A percentile compares a stretch with the other conserved stretches of the same genome.
phyloP scores from a whole-genome alignment of 2,113 vertebrate species.

The Perca fluviatilis region DNA sequence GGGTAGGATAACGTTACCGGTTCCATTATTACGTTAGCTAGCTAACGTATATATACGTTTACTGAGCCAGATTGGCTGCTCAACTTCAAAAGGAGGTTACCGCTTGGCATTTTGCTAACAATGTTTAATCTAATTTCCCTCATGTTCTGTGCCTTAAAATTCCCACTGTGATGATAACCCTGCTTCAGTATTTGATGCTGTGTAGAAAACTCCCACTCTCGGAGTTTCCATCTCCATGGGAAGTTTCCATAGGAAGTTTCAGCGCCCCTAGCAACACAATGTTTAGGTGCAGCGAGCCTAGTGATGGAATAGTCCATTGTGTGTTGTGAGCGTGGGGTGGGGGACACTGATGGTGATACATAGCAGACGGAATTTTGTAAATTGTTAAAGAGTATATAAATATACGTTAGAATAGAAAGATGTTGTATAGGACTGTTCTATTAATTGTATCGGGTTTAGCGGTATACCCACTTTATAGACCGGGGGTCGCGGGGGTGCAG shows the following conservation, averaged over 20 bases:
- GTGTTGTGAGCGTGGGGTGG: background rate
- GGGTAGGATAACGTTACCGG: background rate
- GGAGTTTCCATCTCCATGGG: no score
- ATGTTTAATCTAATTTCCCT: background rate
- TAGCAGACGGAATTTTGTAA: background rate
- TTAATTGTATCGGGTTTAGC: background rate
- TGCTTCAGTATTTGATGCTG: background rate
- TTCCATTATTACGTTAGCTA: background rate
- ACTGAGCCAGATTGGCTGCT: background rate
- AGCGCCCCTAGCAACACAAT: background rate
- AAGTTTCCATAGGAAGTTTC: no score
- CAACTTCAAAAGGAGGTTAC: background rate
- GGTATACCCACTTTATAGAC: background rate
- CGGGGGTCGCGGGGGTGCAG: background rate
- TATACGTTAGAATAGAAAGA: background rate
- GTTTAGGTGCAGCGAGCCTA: no score
- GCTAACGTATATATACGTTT: no score
- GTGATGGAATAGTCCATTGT: constrained; percentile 8
- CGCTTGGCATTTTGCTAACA: background rate
- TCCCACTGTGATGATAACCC: no score
- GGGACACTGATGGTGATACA: no score
- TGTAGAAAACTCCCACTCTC: background rate
- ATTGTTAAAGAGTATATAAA: background rate
- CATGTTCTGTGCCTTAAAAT: background rate
- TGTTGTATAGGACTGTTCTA: background rate